Percentiles rank a stretch among this genome's conserved stretches.
These are phyloP conservation scores for Paraescarpia echinospica DNA, from an alignment of 1,140 invertebrate genomes.

Conservation along the genomic window DNA sequence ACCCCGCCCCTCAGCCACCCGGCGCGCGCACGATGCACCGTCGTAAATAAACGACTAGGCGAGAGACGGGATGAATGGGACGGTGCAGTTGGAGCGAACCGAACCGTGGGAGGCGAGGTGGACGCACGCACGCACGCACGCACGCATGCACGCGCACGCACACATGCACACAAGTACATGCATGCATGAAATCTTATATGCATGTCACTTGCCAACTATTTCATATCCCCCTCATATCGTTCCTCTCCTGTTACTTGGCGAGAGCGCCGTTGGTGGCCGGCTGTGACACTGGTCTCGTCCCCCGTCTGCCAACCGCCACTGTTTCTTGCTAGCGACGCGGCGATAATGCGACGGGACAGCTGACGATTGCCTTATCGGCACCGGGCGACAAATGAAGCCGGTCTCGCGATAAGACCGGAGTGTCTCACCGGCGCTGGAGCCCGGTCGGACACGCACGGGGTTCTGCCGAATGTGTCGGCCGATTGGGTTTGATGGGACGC, in stretches of 20 bases:
- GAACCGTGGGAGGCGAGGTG: too few species aligned
- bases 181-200: background rate
- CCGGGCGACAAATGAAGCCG: background rate
- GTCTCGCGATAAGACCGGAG: background rate
- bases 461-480: background rate
- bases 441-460: background rate
- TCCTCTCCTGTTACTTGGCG: background rate
- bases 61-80: background rate
- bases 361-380: background rate
- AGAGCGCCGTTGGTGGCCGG: background rate
- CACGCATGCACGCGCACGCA: background rate
- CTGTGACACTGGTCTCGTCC: background rate
- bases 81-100: too few species aligned
- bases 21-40: too few species aligned
- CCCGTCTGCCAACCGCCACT: background rate
- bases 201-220: background rate
- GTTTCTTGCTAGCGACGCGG: background rate
- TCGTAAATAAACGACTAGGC: background rate
- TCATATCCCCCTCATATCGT: background rate
- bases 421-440: background rate
- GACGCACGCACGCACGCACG: background rate
- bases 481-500: background rate
- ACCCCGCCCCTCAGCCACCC: background rate
- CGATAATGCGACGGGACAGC: background rate
- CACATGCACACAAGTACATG: background rate